These are phyloP conservation scores for Carpatolechia fugitivella DNA, from an alignment of 2,888 invertebrate species.

Conservation along the genomic window DNA sequence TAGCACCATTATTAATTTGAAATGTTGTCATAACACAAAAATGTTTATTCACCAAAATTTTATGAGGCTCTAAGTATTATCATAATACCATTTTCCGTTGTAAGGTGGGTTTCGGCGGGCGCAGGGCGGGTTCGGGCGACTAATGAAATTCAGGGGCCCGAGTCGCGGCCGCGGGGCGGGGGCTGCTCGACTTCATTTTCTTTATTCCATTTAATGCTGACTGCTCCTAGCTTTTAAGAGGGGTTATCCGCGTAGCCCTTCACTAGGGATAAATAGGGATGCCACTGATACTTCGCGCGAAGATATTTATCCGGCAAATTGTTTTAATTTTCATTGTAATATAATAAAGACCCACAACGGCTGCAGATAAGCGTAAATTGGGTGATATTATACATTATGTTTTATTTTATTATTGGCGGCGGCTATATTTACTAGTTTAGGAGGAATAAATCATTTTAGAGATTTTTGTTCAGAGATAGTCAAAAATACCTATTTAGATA, in stretches of 20 bases:
- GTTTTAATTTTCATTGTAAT: constrained; percentile 80
- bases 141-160: constrained; percentile 76
- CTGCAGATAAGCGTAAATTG: constrained; percentile 65
- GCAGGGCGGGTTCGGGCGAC: constrained; percentile 53
- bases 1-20: too few relatives aligned
- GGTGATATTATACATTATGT: constrained; percentile 54
- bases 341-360: constrained; percentile 74
- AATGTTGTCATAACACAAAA: constrained; percentile 42
- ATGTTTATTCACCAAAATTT: constrained; percentile 74
- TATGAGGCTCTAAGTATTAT: constrained; percentile 75
- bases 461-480: background rate
- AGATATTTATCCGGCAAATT: constrained; percentile 81
- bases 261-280: constrained; percentile 74
- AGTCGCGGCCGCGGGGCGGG: constrained; percentile 34
- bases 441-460: background rate
- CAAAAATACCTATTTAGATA: too few relatives aligned
- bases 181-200: constrained; percentile 76
- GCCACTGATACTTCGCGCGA: constrained; percentile 73
- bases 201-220: constrained; percentile 80
- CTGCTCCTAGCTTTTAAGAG: constrained; percentile 79
- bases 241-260: constrained; percentile 78
- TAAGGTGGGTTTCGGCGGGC: constrained; percentile 73
- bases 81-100: constrained; percentile 76
- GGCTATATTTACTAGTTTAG: background rate
- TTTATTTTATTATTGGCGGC: constrained; percentile 43